Evolutionary conservation across 2,113 vertebrate species (phyloP).

Genomic region (Fregata magnificens): DNA sequence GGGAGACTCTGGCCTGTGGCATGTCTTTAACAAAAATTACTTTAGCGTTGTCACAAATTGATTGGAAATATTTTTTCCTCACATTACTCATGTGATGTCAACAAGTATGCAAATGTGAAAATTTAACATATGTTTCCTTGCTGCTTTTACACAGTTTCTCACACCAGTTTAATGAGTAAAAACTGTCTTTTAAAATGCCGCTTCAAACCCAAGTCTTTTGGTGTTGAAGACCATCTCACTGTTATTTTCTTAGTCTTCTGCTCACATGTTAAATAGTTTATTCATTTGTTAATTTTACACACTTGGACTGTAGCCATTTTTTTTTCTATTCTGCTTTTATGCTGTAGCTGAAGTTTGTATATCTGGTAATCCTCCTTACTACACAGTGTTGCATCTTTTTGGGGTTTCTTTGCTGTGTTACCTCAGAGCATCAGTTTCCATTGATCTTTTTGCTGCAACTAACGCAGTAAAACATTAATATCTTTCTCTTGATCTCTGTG

Average conservation of each 20-base stretch:
- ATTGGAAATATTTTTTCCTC: slow-evolving; percentile 46
- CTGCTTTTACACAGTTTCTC: background rate
- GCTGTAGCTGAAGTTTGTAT: background rate
- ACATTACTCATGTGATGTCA: slow-evolving; percentile 25
- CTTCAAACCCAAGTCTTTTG: background rate
- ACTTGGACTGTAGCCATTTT: background rate
- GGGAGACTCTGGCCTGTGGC: background rate
- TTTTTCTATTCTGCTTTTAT: background rate
- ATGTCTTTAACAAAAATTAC: background rate
- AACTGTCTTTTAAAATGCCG: background rate
- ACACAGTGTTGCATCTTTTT: background rate
- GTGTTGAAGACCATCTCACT: background rate
- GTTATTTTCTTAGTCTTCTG: background rate
- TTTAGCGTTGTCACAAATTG: background rate
- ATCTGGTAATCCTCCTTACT: background rate
- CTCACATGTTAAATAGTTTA: background rate
- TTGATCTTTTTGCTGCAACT: background rate
- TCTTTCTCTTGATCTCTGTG: background rate
- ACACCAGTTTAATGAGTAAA: slow-evolving; percentile 16
- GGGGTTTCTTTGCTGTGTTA: background rate
- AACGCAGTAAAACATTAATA: background rate
- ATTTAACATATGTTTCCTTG: slow-evolving; percentile 19
- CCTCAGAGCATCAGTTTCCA: background rate
- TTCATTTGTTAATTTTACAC: background rate
- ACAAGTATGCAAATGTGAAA: slow-evolving; percentile 31